phyloP scores from a whole-genome alignment of 2,888 invertebrate species.

The Drosophila fulvimacula region DNA sequence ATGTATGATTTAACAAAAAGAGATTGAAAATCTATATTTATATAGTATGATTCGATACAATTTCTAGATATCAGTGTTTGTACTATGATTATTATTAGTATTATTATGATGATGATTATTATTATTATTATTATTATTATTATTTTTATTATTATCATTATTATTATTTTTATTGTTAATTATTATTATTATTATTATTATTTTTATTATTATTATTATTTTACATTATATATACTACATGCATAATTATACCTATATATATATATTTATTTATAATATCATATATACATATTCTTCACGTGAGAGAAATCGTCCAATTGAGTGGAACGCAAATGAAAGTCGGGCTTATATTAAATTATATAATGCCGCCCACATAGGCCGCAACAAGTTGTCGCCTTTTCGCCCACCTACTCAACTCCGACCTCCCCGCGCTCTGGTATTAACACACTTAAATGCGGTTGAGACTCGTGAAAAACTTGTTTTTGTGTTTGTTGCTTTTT shows the following conservation, averaged over 20 bases:
- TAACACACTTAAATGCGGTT: conserved; percentile 53
- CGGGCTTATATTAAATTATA: conserved; percentile 45
- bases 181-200: no score
- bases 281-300: conserved; percentile 3
- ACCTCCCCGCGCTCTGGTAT: conserved; percentile 26
- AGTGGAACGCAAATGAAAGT: conserved; percentile 61
- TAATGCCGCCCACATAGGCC: conserved; percentile 60
- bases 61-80: no score
- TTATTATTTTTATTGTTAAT: no score
- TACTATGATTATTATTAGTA: no score
- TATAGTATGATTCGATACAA: no score
- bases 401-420: background rate
- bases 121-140: no score
- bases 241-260: background rate
- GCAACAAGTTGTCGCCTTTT: conserved; percentile 17
- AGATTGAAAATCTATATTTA: no score
- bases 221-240: no score
- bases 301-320: conserved; percentile 60
- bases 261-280: background rate
- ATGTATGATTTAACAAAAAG: background rate
- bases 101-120: no score
- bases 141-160: no score
- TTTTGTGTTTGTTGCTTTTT: conserved; percentile 2
- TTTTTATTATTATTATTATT: no score
- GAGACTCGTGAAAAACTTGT: conserved; percentile 63